Base-by-base conservation (phyloP, 2,888 invertebrate genomes). In the Rhamphomyia laevipes region DNA sequence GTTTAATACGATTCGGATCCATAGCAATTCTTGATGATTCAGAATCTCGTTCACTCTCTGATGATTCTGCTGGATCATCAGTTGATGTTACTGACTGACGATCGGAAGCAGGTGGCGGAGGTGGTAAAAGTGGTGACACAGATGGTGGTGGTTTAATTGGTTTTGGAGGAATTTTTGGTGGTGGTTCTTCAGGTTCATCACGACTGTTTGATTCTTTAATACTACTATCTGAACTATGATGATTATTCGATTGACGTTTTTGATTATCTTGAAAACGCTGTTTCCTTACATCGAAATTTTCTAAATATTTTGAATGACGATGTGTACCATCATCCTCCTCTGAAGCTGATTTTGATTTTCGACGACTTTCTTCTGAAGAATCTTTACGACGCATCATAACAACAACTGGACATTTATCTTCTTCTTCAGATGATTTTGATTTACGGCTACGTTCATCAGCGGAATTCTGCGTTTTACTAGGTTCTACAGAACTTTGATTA, bases 41-140 rank as follows among this genome's bases (percentile, higher is more conserved):
- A 7, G 81, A 77, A 60, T 83, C 83, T n/a, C 76, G 70, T 62
- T 85, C 86, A 13, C 85, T 85, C 61, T 82, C 86, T 1, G 85
- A 86, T 15, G 77, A 75, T 57, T 79, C 77, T 16, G 71, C 68
- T 7, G 70, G 70, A 18, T 74, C 74, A 45, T 76, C 75, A 23
- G 74, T 67, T 7, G 68, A 70, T 15, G 60, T 61, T n/a, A 60
- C 56, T 51, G 66, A 65, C 53, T 61, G 62, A 54, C 63, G 55
- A 42, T 61, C 62, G 27, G 58, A 44, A 38, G 55, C 56, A 7
- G 48, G 44, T 17, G 48, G 45, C 15, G 40, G 40, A 53, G 50
- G 46, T 45, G 48, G 51, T 31, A 55, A 51, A 42, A 56, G 56
- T 37, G 55, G 54, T 47, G 57, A 51, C n/a, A 57, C 55, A 6